These are phyloP conservation scores for Eudemis profundana DNA, from an alignment of 2,888 invertebrate species.

Conservation along the genomic window DNA sequence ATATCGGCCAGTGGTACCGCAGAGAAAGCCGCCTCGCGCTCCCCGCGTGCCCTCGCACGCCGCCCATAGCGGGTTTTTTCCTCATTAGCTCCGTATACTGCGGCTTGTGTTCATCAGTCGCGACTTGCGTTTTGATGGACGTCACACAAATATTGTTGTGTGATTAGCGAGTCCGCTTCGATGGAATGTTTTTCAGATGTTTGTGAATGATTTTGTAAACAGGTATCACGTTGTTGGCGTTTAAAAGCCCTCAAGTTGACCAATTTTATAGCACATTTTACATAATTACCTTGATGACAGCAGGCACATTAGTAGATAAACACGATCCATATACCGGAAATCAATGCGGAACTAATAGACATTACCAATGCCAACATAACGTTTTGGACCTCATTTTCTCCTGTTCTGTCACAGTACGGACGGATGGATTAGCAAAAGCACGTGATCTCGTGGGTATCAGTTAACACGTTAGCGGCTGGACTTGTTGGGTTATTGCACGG, in stretches of 20 bases:
- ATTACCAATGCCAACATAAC: conserved; percentile 5
- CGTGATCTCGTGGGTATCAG: conserved; percentile 55
- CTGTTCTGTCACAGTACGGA: conserved; percentile 10
- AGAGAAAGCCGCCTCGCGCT: conserved; percentile 83
- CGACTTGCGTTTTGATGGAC: conserved; percentile 66
- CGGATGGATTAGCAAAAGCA: conserved; percentile 4
- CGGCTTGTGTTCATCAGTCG: conserved; percentile 77
- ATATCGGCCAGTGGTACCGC: conserved; percentile 76
- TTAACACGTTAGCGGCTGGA: conserved; percentile 65
- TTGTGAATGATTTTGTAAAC: conserved; percentile 31
- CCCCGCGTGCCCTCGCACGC: conserved; percentile 64
- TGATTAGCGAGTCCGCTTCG: conserved; percentile 36
- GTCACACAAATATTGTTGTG: conserved; percentile 54
- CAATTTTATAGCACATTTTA: conserved; percentile 14
- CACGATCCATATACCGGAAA: conserved; percentile 41
- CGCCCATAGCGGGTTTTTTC: conserved; percentile 82
- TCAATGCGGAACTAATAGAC: conserved; percentile 30
- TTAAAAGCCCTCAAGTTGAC: background rate
- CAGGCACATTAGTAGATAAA: conserved; percentile 23
- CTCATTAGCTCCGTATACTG: conserved; percentile 79
- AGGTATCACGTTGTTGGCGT: background rate
- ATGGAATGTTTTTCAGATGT: conserved; percentile 36
- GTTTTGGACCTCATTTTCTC: conserved; percentile 15
- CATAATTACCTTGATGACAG: conserved; percentile 28
- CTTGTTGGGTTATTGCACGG: conserved; percentile 73